These are phyloP conservation scores for Chrysomallon squamiferum DNA, from an alignment of 1,140 invertebrate species.

Conservation along the genomic window DNA sequence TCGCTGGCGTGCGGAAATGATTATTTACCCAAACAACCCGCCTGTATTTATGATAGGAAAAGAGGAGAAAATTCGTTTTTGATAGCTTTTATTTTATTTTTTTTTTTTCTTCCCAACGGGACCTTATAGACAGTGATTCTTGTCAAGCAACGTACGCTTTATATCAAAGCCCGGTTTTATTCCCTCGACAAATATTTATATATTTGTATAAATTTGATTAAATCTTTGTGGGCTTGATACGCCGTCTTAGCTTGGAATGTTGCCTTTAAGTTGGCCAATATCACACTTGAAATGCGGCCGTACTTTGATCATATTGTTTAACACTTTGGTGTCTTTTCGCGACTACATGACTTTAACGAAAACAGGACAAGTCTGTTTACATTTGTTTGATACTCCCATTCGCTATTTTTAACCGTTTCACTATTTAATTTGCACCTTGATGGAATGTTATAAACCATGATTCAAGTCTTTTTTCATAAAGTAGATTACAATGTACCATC, in stretches of 20 bases:
- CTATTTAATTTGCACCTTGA: conserved; percentile 4
- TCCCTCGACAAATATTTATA: conserved; percentile 7
- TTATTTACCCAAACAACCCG: too few relatives aligned
- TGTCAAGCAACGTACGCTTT: too few relatives aligned
- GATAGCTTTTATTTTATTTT: not conserved
- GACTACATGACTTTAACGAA: too few relatives aligned
- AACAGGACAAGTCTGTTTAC: too few relatives aligned
- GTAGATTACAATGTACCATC: too few relatives aligned
- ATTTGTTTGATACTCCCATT: too few relatives aligned
- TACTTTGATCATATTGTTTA: not conserved
- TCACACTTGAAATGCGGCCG: conserved; percentile 5
- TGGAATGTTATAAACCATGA: not conserved
- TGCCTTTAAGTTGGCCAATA: not conserved
- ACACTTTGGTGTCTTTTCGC: not conserved
- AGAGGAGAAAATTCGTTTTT: conserved; percentile 5
- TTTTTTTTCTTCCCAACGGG: too few relatives aligned
- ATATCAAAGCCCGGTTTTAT: conserved; percentile 7
- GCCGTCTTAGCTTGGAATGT: conserved; percentile 3
- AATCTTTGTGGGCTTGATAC: conserved; percentile 4
- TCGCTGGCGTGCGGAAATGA: too few relatives aligned
- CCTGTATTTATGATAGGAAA: not conserved
- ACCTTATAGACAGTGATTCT: too few relatives aligned
- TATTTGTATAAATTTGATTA: conserved; percentile 9
- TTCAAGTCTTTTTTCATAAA: too few relatives aligned
- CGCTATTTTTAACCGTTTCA: too few relatives aligned